Percentiles rank a stretch among this genome's conserved stretches.
phyloP scores from a whole-genome alignment of 2,888 invertebrate genomes.

The Bellardia pandia region DNA sequence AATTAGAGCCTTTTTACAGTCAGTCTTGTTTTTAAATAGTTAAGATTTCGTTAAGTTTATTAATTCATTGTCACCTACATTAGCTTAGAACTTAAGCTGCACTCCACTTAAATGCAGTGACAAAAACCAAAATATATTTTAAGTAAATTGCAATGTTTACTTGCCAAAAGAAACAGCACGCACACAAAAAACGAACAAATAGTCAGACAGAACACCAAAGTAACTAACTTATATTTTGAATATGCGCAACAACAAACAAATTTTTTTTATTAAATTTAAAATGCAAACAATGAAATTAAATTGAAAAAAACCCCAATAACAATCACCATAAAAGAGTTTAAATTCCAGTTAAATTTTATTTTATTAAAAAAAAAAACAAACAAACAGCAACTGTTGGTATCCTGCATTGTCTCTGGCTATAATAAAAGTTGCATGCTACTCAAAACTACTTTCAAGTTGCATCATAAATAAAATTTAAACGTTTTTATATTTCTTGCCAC shows the following conservation, averaged over 20 bases:
- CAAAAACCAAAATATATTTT: background rate
- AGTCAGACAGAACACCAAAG: conserved; percentile 12
- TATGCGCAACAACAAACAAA: conserved; percentile 2
- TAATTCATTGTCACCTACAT: no score
- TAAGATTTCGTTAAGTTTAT: no score
- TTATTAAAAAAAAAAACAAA: no score
- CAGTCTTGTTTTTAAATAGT: no score
- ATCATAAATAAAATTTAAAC: conserved; percentile 6
- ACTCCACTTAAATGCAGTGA: background rate
- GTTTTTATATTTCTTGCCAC: background rate
- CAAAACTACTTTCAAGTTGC: conserved; percentile 8
- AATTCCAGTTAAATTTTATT: conserved; percentile 42
- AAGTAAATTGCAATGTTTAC: conserved; percentile 32
- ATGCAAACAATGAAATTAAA: conserved; percentile 44
- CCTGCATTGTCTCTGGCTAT: background rate
- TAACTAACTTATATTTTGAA: background rate
- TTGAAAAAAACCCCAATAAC: conserved; percentile 30
- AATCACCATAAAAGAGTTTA: conserved; percentile 51
- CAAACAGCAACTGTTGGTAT: background rate
- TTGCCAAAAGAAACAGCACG: background rate
- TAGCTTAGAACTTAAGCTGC: background rate
- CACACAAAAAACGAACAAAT: background rate
- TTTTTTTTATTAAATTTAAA: conserved; percentile 33
- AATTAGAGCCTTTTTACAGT: no score
- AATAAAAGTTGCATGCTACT: background rate